These are phyloP conservation scores for Oophaga sylvatica DNA, from an alignment of 2,797 vertebrate genomes.

Conservation along the genomic window DNA sequence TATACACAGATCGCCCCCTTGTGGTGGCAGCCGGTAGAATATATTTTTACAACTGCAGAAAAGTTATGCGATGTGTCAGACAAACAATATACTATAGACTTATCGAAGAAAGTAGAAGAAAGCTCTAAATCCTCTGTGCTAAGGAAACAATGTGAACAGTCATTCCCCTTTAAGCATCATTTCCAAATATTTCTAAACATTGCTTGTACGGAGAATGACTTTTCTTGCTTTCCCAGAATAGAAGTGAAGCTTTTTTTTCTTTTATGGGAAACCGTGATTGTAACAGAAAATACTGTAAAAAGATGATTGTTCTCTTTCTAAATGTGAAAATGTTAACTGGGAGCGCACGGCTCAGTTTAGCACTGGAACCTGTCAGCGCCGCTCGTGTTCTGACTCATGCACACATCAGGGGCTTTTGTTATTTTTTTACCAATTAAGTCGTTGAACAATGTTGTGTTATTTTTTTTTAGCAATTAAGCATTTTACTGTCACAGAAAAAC, in stretches of 20 bases:
- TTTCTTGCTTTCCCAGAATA: background rate
- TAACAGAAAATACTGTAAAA: background rate
- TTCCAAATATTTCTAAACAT: background rate
- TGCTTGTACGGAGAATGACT: background rate
- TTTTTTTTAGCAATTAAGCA: slow-evolving; percentile 3
- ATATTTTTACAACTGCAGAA: too few species aligned
- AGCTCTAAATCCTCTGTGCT: too few species aligned
- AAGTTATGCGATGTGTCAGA: too few species aligned
- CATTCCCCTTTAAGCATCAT: too few species aligned
- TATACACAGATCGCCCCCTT: too few species aligned
- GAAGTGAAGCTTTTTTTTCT: background rate
- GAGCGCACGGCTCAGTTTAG: background rate
- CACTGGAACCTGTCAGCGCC: background rate
- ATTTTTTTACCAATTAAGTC: slow-evolving; percentile 25
- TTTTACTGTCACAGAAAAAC: background rate
- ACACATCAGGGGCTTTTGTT: slow-evolving; percentile 2
- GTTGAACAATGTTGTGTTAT: background rate
- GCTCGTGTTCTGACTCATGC: background rate
- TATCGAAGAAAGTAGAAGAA: too few species aligned
- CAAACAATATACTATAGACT: too few species aligned
- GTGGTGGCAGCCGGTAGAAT: too few species aligned
- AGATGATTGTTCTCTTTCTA: background rate
- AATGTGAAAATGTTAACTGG: slow-evolving; percentile 7
- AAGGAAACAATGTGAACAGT: too few species aligned
- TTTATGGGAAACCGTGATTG: background rate